These are phyloP conservation scores for Imbricaverruca yamaguchii DNA, from an alignment of 2,888 invertebrate genomes.

Conservation along the genomic window DNA sequence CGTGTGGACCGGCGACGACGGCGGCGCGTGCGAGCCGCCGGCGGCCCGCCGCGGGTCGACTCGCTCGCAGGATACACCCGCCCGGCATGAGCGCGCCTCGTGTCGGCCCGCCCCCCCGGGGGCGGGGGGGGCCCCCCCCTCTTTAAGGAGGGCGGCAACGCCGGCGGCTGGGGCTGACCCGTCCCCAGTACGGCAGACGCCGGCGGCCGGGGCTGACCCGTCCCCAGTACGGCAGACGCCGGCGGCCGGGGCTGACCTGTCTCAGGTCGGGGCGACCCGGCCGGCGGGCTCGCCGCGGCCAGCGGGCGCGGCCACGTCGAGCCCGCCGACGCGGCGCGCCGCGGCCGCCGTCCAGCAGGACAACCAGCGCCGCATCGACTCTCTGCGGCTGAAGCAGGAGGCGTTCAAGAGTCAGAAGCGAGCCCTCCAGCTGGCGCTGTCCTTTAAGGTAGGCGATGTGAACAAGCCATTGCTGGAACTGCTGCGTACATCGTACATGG, in stretches of 20 bases:
- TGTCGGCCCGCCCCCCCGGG: background rate
- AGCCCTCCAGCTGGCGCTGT: background rate
- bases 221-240: background rate
- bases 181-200: background rate
- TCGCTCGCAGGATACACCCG: background rate
- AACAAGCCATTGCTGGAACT: too few relatives aligned
- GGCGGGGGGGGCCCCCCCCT: background rate
- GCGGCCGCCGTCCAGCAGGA: background rate
- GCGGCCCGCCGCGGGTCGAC: background rate
- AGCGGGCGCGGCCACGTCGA: too few relatives aligned
- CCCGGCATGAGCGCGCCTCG: background rate
- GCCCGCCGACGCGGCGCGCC: too few relatives aligned
- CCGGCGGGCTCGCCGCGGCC: background rate
- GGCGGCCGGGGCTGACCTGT: background rate
- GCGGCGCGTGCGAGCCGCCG: background rate
- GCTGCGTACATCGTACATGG: too few relatives aligned
- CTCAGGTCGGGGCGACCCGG: background rate
- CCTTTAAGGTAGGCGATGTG: background rate
- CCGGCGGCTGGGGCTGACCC: background rate
- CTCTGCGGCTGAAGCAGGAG: background rate
- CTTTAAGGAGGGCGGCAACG: background rate
- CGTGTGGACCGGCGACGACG: background rate
- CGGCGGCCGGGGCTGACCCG: background rate
- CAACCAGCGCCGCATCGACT: background rate
- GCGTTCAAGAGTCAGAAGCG: slow-evolving; percentile 11